phyloP scores from a whole-genome alignment of 2,113 vertebrate species.

The Cinclus cinclus region DNA sequence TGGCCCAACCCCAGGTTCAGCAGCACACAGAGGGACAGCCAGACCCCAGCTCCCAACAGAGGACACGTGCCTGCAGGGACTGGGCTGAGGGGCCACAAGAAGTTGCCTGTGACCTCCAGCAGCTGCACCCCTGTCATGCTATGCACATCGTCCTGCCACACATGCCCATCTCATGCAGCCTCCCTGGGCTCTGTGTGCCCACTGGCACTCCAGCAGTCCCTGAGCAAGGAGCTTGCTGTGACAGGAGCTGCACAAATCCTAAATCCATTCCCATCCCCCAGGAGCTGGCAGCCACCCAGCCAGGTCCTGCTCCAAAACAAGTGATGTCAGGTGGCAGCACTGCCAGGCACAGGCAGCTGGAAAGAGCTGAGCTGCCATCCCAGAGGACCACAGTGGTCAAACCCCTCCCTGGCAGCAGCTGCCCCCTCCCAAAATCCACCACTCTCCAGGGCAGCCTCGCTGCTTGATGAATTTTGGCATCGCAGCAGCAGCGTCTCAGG shows the following conservation, averaged over 20 bases:
- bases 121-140: background rate
- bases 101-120: background rate
- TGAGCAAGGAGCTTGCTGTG: background rate
- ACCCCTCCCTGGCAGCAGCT: accelerated
- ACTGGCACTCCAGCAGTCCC: accelerated
- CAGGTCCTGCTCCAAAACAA: background rate
- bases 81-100: background rate
- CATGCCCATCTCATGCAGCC: accelerated
- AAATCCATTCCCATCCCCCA: background rate
- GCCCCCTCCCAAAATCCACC: background rate
- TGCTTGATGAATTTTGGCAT: background rate
- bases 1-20: background rate
- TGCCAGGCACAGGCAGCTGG: background rate
- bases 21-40: background rate
- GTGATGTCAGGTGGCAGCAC: background rate
- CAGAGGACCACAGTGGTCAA: accelerated
- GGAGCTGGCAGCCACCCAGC: background rate
- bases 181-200: background rate
- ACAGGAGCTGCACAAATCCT: background rate
- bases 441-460: background rate
- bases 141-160: background rate
- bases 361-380: background rate
- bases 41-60: accelerated
- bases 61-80: background rate
- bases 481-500: conserved; percentile 7